Evolutionary conservation across 37 sponge, comb jelly and placozoan species (phyloP).

Genomic region (Oscarella lobularis): DNA sequence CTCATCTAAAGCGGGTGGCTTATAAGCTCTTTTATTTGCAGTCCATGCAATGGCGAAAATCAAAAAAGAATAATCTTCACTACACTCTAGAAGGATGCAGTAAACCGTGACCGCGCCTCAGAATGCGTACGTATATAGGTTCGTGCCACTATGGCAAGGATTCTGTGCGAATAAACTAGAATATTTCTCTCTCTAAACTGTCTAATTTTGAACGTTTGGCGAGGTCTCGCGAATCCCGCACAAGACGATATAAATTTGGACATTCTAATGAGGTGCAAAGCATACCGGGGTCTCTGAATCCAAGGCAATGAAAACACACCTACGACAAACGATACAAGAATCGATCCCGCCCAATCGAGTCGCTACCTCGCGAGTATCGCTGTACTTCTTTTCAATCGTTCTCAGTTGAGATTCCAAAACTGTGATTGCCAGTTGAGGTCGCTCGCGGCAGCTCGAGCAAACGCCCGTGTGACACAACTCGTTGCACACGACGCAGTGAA

Average conservation of each 20-base stretch:
- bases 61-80: too few relatives aligned
- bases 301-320: background rate
- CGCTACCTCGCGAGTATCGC: background rate
- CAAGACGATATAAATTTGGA: background rate
- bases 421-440: background rate
- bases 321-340: background rate
- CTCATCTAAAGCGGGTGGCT: too few relatives aligned
- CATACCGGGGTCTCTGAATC: background rate
- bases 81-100: too few relatives aligned
- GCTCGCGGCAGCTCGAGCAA: background rate
- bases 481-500: background rate
- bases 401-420: background rate
- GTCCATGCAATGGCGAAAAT: too few relatives aligned
- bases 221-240: too few relatives aligned
- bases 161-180: too few relatives aligned
- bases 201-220: too few relatives aligned
- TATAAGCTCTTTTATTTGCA: too few relatives aligned
- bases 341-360: background rate
- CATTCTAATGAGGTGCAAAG: background rate
- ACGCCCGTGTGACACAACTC: background rate
- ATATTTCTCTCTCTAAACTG: too few relatives aligned
- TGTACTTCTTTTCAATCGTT: background rate
- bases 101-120: too few relatives aligned
- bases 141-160: too few relatives aligned
- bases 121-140: too few relatives aligned